Percentiles rank a stretch among this genome's conserved stretches.
These are phyloP conservation scores for Aromia moschata DNA, from an alignment of 2,888 invertebrate genomes.

Conservation along the genomic window DNA sequence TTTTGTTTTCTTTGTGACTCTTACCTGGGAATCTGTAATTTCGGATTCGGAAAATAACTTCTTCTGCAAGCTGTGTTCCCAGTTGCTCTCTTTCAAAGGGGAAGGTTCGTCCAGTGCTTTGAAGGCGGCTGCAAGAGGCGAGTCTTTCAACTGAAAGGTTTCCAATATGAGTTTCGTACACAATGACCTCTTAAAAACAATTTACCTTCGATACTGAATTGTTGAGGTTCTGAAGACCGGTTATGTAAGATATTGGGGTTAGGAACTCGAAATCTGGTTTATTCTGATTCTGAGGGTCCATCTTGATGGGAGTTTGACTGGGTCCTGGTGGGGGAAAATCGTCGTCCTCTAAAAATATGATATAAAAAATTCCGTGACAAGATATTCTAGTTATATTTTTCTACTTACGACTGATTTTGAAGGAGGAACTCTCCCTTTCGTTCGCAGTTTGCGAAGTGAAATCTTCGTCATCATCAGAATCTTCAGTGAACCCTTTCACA, in stretches of 20 bases:
- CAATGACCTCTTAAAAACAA: not conserved
- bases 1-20: too few relatives aligned
- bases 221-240: constrained; percentile 59
- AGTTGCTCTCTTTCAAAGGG: constrained; percentile 47
- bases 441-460: constrained; percentile 9
- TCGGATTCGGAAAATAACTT: constrained; percentile 60
- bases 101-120: constrained; percentile 50
- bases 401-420: constrained; percentile 31
- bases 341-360: constrained; percentile 51
- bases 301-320: constrained; percentile 48
- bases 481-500: constrained; percentile 51
- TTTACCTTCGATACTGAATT: constrained; percentile 57
- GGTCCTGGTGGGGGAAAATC: constrained; percentile 51
- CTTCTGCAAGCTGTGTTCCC: constrained; percentile 54
- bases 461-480: constrained; percentile 53
- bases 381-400: too few relatives aligned
- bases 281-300: constrained; percentile 33
- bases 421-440: too few relatives aligned
- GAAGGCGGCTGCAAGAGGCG: constrained; percentile 46
- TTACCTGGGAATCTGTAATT: constrained; percentile 55
- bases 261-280: constrained; percentile 59
- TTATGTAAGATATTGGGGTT: constrained; percentile 63
- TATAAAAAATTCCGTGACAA: too few relatives aligned
- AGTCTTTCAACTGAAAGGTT: constrained; percentile 44
- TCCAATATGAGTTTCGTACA: not conserved